Evolutionary conservation across 2,888 invertebrate species (phyloP).

Genomic region (Oithona nana): DNA sequence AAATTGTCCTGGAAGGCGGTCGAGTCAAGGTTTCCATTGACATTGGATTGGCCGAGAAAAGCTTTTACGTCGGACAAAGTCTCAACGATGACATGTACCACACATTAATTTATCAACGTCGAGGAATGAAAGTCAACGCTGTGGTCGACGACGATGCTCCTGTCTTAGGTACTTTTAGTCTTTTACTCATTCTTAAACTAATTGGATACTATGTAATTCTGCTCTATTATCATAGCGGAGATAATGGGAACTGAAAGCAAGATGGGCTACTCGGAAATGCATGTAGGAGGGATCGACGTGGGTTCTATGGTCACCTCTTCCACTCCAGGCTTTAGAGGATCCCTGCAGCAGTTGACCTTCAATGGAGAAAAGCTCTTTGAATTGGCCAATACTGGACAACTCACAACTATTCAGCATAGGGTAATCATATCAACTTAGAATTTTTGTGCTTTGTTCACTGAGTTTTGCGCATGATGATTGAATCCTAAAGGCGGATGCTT

Average conservation of each 20-base stretch:
- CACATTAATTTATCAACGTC: neutral
- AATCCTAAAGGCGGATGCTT: neutral
- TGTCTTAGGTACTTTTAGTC: neutral
- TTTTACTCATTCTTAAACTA: too few species aligned
- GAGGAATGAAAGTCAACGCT: neutral
- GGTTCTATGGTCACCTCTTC: neutral
- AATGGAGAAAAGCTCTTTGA: conserved; percentile 13
- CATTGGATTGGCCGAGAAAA: conserved; percentile 3
- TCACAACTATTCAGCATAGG: neutral
- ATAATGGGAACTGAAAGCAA: neutral
- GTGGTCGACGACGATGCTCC: conserved; percentile 13
- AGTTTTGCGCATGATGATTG: too few species aligned
- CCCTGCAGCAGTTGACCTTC: conserved; percentile 3
- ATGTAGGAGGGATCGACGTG: conserved; percentile 11
- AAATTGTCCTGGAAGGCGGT: conserved; percentile 1
- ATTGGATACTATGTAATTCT: too few species aligned
- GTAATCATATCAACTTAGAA: neutral
- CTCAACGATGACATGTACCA: conserved; percentile 16
- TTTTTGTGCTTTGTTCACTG: neutral
- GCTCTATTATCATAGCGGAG: neutral
- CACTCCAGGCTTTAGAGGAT: conserved; percentile 7
- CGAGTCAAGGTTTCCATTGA: neutral
- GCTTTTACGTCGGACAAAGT: conserved; percentile 5
- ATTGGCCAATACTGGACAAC: conserved; percentile 3
- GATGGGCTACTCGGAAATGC: conserved; percentile 5